Evolutionary conservation across 2,888 invertebrate species (phyloP), one percentile per base, ranked within the genome.

Genomic region (Geophilus truncorum): DNA sequence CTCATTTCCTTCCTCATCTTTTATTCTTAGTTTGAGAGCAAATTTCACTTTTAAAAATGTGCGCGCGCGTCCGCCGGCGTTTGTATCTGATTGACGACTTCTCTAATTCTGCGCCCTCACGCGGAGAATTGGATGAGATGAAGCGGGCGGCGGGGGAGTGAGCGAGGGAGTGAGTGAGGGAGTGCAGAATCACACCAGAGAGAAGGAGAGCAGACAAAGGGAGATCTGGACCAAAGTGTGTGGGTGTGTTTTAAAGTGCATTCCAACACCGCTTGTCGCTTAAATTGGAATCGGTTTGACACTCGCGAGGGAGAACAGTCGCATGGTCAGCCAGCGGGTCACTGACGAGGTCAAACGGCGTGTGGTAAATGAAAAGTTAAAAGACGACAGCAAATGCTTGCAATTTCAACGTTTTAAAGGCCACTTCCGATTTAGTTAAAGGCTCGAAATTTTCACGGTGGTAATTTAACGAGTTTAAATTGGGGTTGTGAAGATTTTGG

Each of bases 1-100:
- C 70, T 70, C 70, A 70, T 70, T 70, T 70, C 70, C 70, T 18
- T 51, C 51, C 70, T 70, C 70, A 70, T 70, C 70, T 70, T 70
- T 70, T 70, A 70, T 70, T 70, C 70, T 23, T 70, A 51, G 51
- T 51, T 51, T 6, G 51, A 51, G 51, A 51, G 51, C 1, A 70
- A 70, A 70, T 70, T 70, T 70, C 70, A 70, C 70, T 70, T 70
- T 70, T 70, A 70, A 70, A 70, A 70, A 70, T 70, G 70, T 32
- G 45, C 15, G 45, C 15, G 45, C 28, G 25, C 23, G 70, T 70
- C 70, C 70, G 70, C 70, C 25, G 25, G 70, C 70, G 28, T 28
- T 28, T 70, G 25, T 70, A 70, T 70, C 70, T 70, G 70, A 70
- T 70, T 70, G 70, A 70, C 70, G 70, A 70, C 70, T 70, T 25